phyloP scores from a whole-genome alignment of 2,888 invertebrate species.

The Drymonia ruficornis region DNA sequence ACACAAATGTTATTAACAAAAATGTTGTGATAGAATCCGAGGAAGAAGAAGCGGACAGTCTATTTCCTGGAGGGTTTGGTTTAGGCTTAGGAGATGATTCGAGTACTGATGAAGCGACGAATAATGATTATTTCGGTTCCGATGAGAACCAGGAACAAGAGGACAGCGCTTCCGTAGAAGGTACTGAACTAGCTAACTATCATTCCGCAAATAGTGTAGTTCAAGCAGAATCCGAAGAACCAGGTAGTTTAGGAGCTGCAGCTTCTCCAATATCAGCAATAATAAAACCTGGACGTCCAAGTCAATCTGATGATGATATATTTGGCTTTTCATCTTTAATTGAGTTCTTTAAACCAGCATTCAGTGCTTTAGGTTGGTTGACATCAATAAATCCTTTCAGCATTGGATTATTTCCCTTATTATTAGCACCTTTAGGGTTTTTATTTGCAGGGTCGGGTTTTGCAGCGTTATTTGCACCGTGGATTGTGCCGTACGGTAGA shows the following conservation, averaged over 20 bases:
- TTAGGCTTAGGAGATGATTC: constrained; percentile 67
- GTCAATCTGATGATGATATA: constrained; percentile 73
- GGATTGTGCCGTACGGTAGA: constrained; percentile 82
- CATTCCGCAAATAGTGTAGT: constrained; percentile 57
- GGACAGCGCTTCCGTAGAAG: constrained; percentile 70
- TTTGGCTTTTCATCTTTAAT: constrained; percentile 75
- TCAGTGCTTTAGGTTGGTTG: constrained; percentile 80
- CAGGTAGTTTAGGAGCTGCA: constrained; percentile 50
- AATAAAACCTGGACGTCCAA: constrained; percentile 57
- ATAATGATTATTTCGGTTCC: constrained; percentile 61
- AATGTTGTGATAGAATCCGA: constrained; percentile 78
- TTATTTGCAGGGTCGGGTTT: constrained; percentile 86
- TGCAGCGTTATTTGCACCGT: constrained; percentile 87
- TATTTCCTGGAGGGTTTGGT: constrained; percentile 66
- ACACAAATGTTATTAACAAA: constrained; percentile 87
- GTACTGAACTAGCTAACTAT: constrained; percentile 62
- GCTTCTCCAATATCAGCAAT: constrained; percentile 57
- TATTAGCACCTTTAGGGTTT: constrained; percentile 86
- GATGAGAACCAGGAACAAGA: constrained; percentile 59
- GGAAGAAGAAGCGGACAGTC: constrained; percentile 58
- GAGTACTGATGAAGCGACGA: constrained; percentile 54
- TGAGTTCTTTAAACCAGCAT: constrained; percentile 78
- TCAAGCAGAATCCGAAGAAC: constrained; percentile 55
- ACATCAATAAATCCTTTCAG: constrained; percentile 85
- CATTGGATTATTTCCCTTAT: constrained; percentile 84